These are phyloP conservation scores for Ophioderma brevispina DNA, from an alignment of 35 echinoderm and acorn worm species.

Conservation along the genomic window DNA sequence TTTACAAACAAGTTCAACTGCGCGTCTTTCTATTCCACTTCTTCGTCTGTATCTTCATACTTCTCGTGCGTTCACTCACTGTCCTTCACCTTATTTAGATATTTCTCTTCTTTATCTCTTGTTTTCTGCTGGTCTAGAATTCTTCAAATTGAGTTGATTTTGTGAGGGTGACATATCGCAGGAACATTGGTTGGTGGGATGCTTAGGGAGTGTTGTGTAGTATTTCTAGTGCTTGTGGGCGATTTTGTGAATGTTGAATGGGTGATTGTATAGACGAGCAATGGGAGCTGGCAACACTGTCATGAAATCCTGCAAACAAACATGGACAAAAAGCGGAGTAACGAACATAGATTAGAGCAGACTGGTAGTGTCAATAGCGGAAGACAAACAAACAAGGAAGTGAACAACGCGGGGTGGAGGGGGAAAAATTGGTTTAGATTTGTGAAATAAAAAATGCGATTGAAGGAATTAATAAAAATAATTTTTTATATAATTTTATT, in stretches of 20 bases:
- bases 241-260: slow-evolving; percentile 23
- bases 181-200: not conserved
- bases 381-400: no score
- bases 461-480: no score
- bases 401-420: no score
- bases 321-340: no score
- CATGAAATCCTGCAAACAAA: slow-evolving; percentile 7
- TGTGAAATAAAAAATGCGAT: no score
- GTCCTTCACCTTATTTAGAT: not conserved
- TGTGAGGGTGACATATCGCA: not conserved
- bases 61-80: not conserved
- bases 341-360: no score
- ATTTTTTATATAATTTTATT: no score
- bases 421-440: no score
- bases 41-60: not conserved
- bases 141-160: slow-evolving; percentile 16
- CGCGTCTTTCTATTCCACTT: not conserved
- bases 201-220: not conserved
- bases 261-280: slow-evolving; percentile 16
- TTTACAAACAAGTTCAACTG: not conserved
- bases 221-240: not conserved
- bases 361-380: no score
- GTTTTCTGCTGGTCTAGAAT: slow-evolving; percentile 20
- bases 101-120: slow-evolving; percentile 13
- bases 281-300: slow-evolving; percentile 19